These are phyloP conservation scores for Anthonomus grandis DNA, from an alignment of 1,140 invertebrate genomes.

Conservation along the genomic window DNA sequence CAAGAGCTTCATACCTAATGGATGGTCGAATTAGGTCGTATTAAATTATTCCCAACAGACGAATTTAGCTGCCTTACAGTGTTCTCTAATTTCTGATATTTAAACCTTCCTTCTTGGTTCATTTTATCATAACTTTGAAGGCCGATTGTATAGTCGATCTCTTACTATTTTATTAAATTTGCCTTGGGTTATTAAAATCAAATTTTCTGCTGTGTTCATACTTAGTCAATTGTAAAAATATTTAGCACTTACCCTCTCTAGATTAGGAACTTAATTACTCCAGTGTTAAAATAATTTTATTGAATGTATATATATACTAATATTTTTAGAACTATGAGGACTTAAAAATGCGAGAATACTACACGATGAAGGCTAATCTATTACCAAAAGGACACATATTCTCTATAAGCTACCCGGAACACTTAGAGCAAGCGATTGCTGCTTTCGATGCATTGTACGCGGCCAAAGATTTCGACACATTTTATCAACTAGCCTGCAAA, in stretches of 20 bases:
- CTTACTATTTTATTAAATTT: neutral
- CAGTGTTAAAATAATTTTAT: neutral
- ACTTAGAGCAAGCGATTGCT: conserved; percentile 59
- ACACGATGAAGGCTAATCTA: conserved; percentile 53
- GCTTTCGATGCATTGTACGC: conserved; percentile 68
- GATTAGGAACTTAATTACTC: too few species aligned
- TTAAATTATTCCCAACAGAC: too few species aligned
- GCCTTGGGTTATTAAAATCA: neutral
- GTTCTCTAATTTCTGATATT: too few species aligned
- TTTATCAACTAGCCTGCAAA: conserved; percentile 60
- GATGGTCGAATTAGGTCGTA: too few species aligned
- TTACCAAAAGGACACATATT: conserved; percentile 60
- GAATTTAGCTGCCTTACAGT: too few species aligned
- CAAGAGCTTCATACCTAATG: too few species aligned
- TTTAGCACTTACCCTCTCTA: neutral
- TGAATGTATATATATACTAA: neutral
- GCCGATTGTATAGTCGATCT: neutral
- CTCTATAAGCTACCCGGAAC: conserved; percentile 58
- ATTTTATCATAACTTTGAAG: too few species aligned
- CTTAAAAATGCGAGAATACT: conserved; percentile 54
- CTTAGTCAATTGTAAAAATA: too few species aligned
- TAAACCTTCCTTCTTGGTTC: too few species aligned
- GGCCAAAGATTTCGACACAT: conserved; percentile 61
- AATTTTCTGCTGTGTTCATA: too few species aligned
- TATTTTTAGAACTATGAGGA: conserved; percentile 23